phyloP scores from a whole-genome alignment of 2,113 vertebrate genomes.

The Apeltes quadracus region DNA sequence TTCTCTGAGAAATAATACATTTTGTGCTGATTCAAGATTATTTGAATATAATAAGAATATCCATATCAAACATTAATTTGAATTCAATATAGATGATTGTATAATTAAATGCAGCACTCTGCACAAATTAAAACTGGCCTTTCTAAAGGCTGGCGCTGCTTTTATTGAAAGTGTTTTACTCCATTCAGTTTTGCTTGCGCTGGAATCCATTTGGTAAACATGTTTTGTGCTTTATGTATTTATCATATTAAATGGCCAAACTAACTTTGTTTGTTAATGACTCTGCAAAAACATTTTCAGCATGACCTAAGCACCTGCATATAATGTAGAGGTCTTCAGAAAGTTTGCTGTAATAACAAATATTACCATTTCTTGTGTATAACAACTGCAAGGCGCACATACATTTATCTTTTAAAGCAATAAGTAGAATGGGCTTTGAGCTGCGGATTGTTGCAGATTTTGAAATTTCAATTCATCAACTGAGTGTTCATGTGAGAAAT shows the following conservation, averaged over 20 bases:
- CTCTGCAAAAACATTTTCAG: slow-evolving; percentile 28
- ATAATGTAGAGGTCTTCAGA: neutral
- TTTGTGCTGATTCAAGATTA: slow-evolving; percentile 72
- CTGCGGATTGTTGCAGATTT: neutral
- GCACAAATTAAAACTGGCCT: slow-evolving; percentile 60
- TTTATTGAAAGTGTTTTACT: slow-evolving; percentile 48
- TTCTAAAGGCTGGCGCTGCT: slow-evolving; percentile 36
- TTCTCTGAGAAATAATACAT: slow-evolving; percentile 69
- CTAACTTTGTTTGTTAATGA: slow-evolving; percentile 22
- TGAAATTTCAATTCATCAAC: slow-evolving; percentile 17
- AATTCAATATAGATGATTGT: slow-evolving; percentile 66
- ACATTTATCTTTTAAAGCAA: neutral
- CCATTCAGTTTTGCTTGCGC: slow-evolving; percentile 24
- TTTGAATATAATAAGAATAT: slow-evolving; percentile 70
- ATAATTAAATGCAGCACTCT: slow-evolving; percentile 64
- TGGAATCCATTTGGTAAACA: slow-evolving; percentile 47
- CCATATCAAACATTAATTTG: slow-evolving; percentile 71
- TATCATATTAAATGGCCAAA: slow-evolving; percentile 27
- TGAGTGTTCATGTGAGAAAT: slow-evolving; percentile 39
- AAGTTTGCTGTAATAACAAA: slow-evolving; percentile 17
- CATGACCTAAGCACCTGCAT: neutral
- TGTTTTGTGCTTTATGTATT: slow-evolving; percentile 24
- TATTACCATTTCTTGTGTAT: neutral
- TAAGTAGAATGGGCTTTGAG: slow-evolving; percentile 1
- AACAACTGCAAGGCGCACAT: slow-evolving; percentile 15